Evolutionary conservation across 2,797 vertebrate genomes (phyloP).

Genomic region (Toxotes lorentzi): DNA sequence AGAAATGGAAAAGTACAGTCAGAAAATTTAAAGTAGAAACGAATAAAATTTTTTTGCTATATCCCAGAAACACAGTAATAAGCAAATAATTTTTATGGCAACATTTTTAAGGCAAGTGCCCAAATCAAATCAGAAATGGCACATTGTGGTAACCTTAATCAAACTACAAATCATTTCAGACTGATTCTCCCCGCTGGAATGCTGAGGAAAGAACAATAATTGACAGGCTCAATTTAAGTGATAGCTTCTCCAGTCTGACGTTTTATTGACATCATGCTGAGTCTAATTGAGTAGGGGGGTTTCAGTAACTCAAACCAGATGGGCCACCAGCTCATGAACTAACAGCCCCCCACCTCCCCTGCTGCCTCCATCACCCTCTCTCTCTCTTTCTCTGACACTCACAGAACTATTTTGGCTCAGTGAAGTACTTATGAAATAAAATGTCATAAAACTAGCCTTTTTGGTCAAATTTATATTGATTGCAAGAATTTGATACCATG

Average conservation of each 20-base stretch:
- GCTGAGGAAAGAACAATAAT: conserved; percentile 75
- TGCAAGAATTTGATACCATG: conserved; percentile 56
- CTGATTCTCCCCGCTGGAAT: conserved; percentile 68
- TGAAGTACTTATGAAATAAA: conserved; percentile 66
- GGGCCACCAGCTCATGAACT: conserved; percentile 82
- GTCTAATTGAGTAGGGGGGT: conserved; percentile 81
- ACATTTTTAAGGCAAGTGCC: conserved; percentile 54
- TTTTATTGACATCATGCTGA: conserved; percentile 86
- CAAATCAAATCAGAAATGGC: conserved; percentile 78
- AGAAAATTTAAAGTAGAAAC: conserved; percentile 50
- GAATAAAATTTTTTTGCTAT: conserved; percentile 38
- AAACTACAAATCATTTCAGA: conserved; percentile 81
- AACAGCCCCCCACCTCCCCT: conserved; percentile 40
- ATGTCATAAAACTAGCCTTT: conserved; percentile 64
- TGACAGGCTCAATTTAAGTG: conserved; percentile 83
- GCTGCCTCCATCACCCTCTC: conserved; percentile 27
- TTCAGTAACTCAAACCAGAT: conserved; percentile 82
- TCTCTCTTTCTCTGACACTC: conserved; percentile 33
- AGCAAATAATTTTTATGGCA: conserved; percentile 60
- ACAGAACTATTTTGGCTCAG: conserved; percentile 61
- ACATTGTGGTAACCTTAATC: conserved; percentile 80
- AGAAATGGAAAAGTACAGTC: conserved; percentile 61
- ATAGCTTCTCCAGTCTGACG: conserved; percentile 82
- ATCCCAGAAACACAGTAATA: conserved; percentile 37
- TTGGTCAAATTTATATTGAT: conserved; percentile 53